Evolutionary conservation across 2,888 invertebrate species (phyloP).

Genomic region (Therioaphis trifolii): DNA sequence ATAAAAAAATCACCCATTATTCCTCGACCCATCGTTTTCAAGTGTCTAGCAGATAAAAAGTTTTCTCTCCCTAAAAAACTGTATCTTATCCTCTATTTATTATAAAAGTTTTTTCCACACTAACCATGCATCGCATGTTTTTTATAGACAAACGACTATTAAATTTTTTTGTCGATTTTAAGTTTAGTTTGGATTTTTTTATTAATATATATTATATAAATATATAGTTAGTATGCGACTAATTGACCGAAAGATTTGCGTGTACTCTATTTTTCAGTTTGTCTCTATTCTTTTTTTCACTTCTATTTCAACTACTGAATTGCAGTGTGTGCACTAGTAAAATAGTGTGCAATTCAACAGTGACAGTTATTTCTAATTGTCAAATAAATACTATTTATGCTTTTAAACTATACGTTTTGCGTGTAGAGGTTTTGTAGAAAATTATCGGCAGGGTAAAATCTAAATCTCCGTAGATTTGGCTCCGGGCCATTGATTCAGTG

Average conservation of each 20-base stretch:
- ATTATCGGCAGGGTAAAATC: conserved; percentile 30
- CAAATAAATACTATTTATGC: conserved; percentile 36
- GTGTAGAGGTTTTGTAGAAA: background rate
- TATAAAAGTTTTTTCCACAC: background rate
- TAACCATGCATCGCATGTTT: conserved; percentile 5
- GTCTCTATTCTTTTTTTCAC: background rate
- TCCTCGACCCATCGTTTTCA: background rate
- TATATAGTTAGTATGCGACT: background rate
- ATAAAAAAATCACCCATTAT: background rate
- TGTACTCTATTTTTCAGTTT: background rate
- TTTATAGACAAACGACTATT: conserved; percentile 6
- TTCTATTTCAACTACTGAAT: background rate
- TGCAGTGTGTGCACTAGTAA: background rate
- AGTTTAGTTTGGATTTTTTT: background rate
- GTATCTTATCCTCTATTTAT: background rate
- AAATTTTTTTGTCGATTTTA: background rate
- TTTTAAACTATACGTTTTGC: conserved; percentile 1
- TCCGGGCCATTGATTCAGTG: background rate
- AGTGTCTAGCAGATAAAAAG: background rate
- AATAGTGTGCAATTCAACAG: background rate
- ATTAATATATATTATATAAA: background rate
- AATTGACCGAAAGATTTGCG: background rate
- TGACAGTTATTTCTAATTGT: background rate
- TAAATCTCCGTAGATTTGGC: conserved; percentile 27
- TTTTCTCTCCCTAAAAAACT: conserved; percentile 3